These are phyloP conservation scores for Ichneumoninae sp. DNA, from an alignment of 2,888 invertebrate species.

Conservation along the genomic window DNA sequence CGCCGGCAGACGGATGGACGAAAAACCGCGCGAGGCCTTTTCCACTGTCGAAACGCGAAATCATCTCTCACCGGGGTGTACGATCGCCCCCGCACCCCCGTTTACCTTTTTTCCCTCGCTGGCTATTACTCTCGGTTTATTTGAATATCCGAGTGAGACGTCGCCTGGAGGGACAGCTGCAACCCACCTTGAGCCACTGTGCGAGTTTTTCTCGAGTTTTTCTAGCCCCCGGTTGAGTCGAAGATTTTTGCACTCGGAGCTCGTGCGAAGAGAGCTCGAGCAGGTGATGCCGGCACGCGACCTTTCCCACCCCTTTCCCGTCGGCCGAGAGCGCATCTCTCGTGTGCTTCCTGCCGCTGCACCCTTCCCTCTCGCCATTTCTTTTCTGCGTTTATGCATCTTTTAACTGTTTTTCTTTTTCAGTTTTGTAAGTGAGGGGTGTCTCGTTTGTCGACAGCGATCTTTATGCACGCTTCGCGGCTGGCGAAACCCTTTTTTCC, in stretches of 20 bases:
- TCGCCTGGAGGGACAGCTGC: slow-evolving; percentile 68
- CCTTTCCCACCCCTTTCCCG: slow-evolving; percentile 65
- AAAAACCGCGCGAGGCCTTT: slow-evolving; percentile 66
- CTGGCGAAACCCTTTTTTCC: slow-evolving; percentile 59
- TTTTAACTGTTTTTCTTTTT: slow-evolving; percentile 49
- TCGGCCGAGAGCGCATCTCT: slow-evolving; percentile 54
- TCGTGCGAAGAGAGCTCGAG: slow-evolving; percentile 48
- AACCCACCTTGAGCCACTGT: slow-evolving; percentile 34
- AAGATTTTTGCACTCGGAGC: slow-evolving; percentile 61
- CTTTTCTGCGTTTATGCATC: slow-evolving; percentile 15
- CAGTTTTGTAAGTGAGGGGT: slow-evolving; percentile 45
- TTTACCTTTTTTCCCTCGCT: slow-evolving; percentile 11
- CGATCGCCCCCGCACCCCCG: slow-evolving; percentile 37
- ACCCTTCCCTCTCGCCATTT: slow-evolving; percentile 28
- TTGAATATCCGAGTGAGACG: slow-evolving; percentile 70
- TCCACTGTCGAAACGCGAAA: slow-evolving; percentile 64
- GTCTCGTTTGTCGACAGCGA: slow-evolving; percentile 59
- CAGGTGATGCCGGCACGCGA: slow-evolving; percentile 82
- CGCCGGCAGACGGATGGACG: background rate
- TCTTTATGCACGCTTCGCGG: slow-evolving; percentile 42
- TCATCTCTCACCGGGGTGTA: slow-evolving; percentile 49
- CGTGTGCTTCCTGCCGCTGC: slow-evolving; percentile 22
- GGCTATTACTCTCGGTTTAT: slow-evolving; percentile 49
- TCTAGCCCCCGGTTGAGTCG: slow-evolving; percentile 33
- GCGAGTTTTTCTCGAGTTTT: slow-evolving; percentile 68